phyloP scores from a whole-genome alignment of 1,140 invertebrate genomes.

The Brachionus calyciflorus region DNA sequence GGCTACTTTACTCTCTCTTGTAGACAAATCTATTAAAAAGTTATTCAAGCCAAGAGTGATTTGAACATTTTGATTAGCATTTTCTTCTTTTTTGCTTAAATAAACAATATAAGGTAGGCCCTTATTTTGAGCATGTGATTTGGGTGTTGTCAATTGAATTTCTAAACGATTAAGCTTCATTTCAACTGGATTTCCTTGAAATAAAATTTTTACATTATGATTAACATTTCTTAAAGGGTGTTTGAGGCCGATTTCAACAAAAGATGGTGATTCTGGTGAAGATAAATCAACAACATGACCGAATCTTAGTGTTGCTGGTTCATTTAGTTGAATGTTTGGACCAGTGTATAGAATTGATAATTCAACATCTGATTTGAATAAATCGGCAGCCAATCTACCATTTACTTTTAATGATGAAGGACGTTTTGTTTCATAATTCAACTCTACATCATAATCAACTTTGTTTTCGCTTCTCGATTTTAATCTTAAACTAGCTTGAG shows the following conservation, averaged over 20 bases:
- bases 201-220: not conserved
- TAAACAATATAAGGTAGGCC: not conserved
- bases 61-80: not conserved
- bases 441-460: constrained; percentile 13
- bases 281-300: constrained; percentile 10
- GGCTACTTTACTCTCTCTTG: not conserved
- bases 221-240: not conserved
- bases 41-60: not conserved
- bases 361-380: constrained; percentile 26
- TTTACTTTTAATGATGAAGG: not conserved
- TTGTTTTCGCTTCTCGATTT: not conserved
- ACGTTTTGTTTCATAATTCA: not conserved
- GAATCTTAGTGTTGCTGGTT: not conserved
- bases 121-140: not conserved
- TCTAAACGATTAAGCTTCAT: not conserved
- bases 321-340: not conserved
- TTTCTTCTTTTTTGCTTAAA: not conserved
- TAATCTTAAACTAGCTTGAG: not conserved
- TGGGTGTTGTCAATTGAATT: constrained; percentile 4
- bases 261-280: not conserved
- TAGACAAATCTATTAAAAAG: not conserved
- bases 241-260: constrained; percentile 7
- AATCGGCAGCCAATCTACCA: not conserved
- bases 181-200: not conserved
- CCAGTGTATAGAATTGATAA: not conserved